These are phyloP conservation scores for Lasaia peninsularis DNA, from an alignment of 1,140 invertebrate genomes.

Conservation along the genomic window DNA sequence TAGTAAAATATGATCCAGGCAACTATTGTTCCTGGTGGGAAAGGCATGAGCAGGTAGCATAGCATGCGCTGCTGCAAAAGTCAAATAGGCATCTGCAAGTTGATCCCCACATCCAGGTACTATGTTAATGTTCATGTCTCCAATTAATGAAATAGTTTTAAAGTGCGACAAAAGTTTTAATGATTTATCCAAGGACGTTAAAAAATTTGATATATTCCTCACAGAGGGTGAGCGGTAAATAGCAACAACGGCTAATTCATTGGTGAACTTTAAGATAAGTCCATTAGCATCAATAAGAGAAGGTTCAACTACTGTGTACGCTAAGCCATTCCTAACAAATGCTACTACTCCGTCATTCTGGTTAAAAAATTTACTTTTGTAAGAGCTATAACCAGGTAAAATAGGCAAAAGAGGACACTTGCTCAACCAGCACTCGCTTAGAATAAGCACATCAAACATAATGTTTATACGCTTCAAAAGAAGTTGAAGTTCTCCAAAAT, in stretches of 20 bases:
- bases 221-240: not conserved
- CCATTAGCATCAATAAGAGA: slow-evolving; percentile 20
- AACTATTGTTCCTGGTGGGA: not conserved
- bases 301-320: not conserved
- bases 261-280: slow-evolving; percentile 3
- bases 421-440: slow-evolving; percentile 30
- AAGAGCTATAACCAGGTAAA: slow-evolving; percentile 18
- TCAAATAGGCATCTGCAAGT: not conserved
- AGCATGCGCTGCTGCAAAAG: not conserved
- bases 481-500: slow-evolving; percentile 22
- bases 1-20: not conserved
- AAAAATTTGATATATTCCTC: not conserved
- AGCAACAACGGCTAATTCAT: not conserved
- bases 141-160: not conserved
- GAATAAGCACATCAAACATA: slow-evolving; percentile 23
- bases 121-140: not conserved
- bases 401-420: slow-evolving; percentile 11
- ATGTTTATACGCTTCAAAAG: slow-evolving; percentile 18
- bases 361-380: slow-evolving; percentile 16
- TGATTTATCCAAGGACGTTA: not conserved
- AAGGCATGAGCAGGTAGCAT: not conserved
- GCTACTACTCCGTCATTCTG: slow-evolving; percentile 31
- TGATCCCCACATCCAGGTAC: not conserved
- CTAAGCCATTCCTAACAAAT: slow-evolving; percentile 15
- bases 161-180: not conserved